Base-by-base conservation (phyloP, 30 jellyfish, hydroid and myxozoan species). In the Aurelia aurita region DNA sequence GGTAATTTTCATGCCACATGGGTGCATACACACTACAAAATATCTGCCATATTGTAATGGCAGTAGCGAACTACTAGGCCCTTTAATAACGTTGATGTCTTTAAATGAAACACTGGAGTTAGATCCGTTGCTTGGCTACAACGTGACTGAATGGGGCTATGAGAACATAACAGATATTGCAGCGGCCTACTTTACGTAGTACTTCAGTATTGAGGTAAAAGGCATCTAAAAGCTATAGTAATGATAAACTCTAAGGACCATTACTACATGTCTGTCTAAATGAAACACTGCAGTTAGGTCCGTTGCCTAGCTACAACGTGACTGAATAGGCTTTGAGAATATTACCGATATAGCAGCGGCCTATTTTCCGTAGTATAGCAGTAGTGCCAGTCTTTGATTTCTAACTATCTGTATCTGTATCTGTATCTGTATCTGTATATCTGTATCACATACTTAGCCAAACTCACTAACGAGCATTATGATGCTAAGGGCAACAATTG, bases 41-140 rank as follows among this genome's bases (percentile, higher is more conserved):
- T 72, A 79, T 77, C 78, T 85, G 20, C 97, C 97, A 14, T 92
- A 92, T 75, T 92, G 98, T 77, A 92, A 92, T 39, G 98, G 98
- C 3, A 81, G 97, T 60, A 92, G 89, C 47, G 98, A 92, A 60
- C 89, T 92, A 25, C 96, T 92, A 59, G 97, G 98, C 26, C 98
- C 98, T n/a, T 85, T 87, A 39, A 92, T 92, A 20, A 92, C 97
- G 14, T 58, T 92, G 82, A 77, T 84, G 95, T 80, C 98, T 7
- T 67, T 92, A 34, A 92, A 92, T 46, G 95, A 75, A 53, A 72
- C 91, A n/a, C 25, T 54, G 39, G 65, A 74, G 58, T 58, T 77
- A 66, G 91, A 70, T 46, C 87, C 91, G 5, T 69, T 69, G 6
- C 39, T 61, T 26, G 74, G 84, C 39, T 46, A 47, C 18, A 83